Conservation (phyloP, 2,797 vertebrate species). For the Enteromius anoplus region DNA sequence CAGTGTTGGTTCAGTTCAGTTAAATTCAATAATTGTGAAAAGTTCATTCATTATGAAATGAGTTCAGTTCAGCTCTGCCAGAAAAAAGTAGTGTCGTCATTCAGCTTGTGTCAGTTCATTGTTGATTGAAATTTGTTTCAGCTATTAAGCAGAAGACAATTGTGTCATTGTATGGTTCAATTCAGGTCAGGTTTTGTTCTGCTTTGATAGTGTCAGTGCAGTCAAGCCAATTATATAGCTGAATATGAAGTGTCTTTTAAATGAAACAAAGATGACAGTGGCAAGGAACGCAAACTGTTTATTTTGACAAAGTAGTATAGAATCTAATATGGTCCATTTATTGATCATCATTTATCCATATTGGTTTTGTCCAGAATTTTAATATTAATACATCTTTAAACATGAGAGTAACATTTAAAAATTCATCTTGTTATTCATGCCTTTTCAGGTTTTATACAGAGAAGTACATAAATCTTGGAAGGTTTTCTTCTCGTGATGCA, state of each 20-base stretch:
- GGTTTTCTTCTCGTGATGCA: neutral
- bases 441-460: neutral
- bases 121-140: conserved; percentile 4
- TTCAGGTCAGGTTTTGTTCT: neutral
- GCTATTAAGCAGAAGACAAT: neutral
- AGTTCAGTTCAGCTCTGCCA: neutral
- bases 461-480: neutral
- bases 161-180: neutral
- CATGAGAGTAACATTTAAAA: neutral
- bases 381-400: neutral
- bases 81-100: neutral
- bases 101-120: neutral
- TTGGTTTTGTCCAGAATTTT: neutral
- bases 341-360: neutral
- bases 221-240: neutral
- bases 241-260: neutral
- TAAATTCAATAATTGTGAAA: neutral
- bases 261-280: neutral
- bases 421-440: neutral
- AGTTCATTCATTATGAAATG: neutral
- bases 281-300: neutral
- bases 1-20: neutral
- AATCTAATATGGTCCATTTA: neutral
- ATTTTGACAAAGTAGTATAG: neutral
- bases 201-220: neutral